phyloP scores from a whole-genome alignment of 2,113 vertebrate genomes.

The Nematolebias whitei region DNA sequence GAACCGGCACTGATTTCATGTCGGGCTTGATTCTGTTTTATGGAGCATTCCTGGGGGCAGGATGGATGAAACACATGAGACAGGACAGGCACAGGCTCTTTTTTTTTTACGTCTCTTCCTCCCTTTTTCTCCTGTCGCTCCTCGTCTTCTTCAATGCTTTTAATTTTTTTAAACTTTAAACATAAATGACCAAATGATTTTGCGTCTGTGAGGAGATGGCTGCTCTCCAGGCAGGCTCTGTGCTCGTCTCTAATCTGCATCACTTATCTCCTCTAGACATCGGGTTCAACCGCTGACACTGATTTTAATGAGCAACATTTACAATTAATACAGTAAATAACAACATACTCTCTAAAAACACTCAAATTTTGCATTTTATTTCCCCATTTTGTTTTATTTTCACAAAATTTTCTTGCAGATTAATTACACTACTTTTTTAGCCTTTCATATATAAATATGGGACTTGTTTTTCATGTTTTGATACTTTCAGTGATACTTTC shows the following conservation, averaged over 20 bases:
- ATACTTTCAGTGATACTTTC: too few species aligned
- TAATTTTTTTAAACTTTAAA: constrained; percentile 51
- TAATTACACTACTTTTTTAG: too few species aligned
- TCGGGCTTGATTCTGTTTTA: constrained; percentile 31
- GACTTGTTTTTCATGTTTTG: too few species aligned
- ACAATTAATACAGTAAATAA: not conserved
- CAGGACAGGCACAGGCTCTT: constrained; percentile 25
- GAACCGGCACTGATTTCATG: constrained; percentile 19
- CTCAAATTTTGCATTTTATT: too few species aligned
- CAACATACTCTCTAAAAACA: not conserved
- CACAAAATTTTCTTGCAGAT: too few species aligned
- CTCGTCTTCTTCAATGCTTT: constrained; percentile 22
- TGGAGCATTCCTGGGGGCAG: constrained; percentile 39
- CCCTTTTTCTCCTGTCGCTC: constrained; percentile 17
- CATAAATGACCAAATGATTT: constrained; percentile 69
- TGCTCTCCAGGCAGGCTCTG: constrained; percentile 56
- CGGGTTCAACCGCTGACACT: not conserved
- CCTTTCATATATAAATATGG: too few species aligned
- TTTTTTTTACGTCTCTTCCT: constrained; percentile 14
- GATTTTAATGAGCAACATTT: not conserved
- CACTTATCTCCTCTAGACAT: not conserved
- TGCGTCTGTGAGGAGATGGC: constrained; percentile 79
- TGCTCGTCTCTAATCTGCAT: not conserved
- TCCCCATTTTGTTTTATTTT: too few species aligned
- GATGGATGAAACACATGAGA: constrained; percentile 33